Percentiles rank a stretch among this genome's conserved stretches.
phyloP scores from a whole-genome alignment of 2,888 invertebrate species.

The Mantis religiosa region DNA sequence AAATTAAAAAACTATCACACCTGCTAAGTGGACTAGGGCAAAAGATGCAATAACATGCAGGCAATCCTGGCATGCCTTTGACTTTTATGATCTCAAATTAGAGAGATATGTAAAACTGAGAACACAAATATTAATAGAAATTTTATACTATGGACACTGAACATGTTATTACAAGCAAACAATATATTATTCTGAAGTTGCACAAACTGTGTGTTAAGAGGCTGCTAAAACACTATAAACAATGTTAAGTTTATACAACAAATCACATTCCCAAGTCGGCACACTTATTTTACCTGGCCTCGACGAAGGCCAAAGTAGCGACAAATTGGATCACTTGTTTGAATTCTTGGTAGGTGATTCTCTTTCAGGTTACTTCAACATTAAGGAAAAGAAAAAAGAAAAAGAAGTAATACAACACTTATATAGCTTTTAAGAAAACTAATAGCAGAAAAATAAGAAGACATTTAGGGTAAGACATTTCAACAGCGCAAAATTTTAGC shows the following conservation, averaged over 20 bases:
- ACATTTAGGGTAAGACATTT: background rate
- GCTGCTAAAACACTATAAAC: background rate
- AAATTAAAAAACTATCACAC: too few relatives aligned
- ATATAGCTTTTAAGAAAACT: background rate
- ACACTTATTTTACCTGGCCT: slow-evolving; percentile 44
- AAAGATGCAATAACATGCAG: too few relatives aligned
- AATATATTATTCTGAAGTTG: too few relatives aligned
- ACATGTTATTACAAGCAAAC: too few relatives aligned
- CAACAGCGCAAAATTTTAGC: background rate
- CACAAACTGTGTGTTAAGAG: too few relatives aligned
- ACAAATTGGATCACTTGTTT: slow-evolving; percentile 54
- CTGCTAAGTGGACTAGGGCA: too few relatives aligned
- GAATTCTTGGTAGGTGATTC: slow-evolving; percentile 54
- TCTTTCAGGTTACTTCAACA: slow-evolving; percentile 46
- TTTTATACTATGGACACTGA: too few relatives aligned
- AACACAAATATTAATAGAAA: too few relatives aligned
- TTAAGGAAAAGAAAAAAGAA: slow-evolving; percentile 29
- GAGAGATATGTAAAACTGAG: too few relatives aligned
- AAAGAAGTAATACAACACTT: background rate
- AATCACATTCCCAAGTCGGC: background rate
- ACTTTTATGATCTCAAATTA: too few relatives aligned
- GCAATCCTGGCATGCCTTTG: too few relatives aligned
- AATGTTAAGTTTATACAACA: background rate
- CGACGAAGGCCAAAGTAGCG: slow-evolving; percentile 54
- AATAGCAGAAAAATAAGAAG: background rate